These are phyloP conservation scores for Mugil cephalus DNA, from an alignment of 2,113 vertebrate species.

Conservation along the genomic window DNA sequence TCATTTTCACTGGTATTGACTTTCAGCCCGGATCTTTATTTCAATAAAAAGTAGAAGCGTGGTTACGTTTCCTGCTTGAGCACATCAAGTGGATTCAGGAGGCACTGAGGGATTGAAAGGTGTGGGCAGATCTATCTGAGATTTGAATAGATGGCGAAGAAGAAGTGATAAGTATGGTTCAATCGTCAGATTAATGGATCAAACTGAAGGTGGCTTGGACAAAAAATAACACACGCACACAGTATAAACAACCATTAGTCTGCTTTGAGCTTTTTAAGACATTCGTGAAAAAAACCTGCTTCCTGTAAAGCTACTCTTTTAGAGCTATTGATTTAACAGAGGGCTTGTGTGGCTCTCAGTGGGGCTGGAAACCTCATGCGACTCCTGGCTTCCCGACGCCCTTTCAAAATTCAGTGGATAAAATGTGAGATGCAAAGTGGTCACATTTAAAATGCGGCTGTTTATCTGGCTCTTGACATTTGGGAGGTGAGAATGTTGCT, in stretches of 20 bases:
- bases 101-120: slow-evolving; percentile 8
- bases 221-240: background rate
- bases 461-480: slow-evolving; percentile 32
- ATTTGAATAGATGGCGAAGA: slow-evolving; percentile 16
- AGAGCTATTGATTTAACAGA: background rate
- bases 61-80: slow-evolving; percentile 43
- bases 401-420: slow-evolving; percentile 10
- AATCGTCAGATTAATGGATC: slow-evolving; percentile 10
- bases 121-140: background rate
- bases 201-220: background rate
- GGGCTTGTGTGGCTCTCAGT: background rate
- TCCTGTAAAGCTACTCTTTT: background rate
- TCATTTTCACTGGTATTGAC: slow-evolving; percentile 67
- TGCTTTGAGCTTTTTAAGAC: background rate
- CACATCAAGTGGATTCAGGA: slow-evolving; percentile 31
- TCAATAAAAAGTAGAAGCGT: slow-evolving; percentile 37
- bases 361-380: background rate
- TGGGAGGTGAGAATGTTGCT: slow-evolving; percentile 33
- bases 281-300: background rate
- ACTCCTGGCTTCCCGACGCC: background rate
- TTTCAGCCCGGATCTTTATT: slow-evolving; percentile 49
- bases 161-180: background rate
- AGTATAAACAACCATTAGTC: background rate
- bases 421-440: slow-evolving; percentile 10
- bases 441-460: slow-evolving; percentile 23